These are phyloP conservation scores for Engraulis encrasicolus DNA, from an alignment of 2,113 vertebrate species.

Conservation along the genomic window DNA sequence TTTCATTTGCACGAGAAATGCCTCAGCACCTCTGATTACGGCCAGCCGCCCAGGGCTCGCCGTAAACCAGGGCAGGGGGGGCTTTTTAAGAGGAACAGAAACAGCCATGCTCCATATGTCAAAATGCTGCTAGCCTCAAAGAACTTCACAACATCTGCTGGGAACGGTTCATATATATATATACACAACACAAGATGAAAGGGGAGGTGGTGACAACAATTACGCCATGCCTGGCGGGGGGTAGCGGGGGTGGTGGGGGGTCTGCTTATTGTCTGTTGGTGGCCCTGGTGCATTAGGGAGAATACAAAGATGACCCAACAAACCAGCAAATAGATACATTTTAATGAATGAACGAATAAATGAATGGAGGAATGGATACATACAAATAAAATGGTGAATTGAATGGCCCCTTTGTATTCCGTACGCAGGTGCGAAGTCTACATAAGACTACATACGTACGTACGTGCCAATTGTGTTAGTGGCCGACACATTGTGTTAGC, in stretches of 20 bases:
- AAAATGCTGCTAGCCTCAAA: conserved; percentile 14
- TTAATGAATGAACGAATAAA: no score
- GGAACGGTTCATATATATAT: neutral
- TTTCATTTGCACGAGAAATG: conserved; percentile 8
- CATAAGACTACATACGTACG: neutral
- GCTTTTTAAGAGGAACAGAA: neutral
- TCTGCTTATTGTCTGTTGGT: neutral
- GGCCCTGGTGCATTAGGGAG: neutral
- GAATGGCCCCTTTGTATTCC: neutral
- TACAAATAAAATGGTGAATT: neutral
- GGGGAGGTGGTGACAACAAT: no score
- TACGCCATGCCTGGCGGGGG: no score
- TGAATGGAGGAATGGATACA: neutral
- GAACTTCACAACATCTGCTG: neutral
- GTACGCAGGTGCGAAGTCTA: neutral
- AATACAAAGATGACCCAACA: no score
- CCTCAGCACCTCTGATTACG: conserved; percentile 6
- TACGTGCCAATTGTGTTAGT: no score
- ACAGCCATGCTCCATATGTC: conserved; percentile 6
- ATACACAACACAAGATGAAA: neutral
- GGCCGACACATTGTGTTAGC: conserved; percentile 7
- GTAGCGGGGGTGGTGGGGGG: no score
- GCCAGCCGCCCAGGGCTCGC: neutral
- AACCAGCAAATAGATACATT: no score
- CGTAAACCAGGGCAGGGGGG: conserved; percentile 23